Evolutionary conservation across 2,113 vertebrate species (phyloP).

Genomic region (Papio anubis): DNA sequence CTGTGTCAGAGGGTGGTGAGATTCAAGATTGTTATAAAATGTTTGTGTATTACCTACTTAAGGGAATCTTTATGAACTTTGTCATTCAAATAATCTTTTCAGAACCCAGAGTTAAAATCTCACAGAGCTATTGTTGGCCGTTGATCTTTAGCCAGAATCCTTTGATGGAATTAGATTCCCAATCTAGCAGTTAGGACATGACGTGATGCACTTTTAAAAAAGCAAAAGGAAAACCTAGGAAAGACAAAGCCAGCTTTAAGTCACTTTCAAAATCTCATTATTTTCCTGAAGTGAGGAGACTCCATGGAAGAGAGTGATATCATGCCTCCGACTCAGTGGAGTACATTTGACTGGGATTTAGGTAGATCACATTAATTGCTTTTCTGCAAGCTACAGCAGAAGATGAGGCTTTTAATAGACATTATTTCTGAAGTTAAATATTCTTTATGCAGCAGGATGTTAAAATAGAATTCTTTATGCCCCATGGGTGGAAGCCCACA

Average conservation of each 20-base stretch:
- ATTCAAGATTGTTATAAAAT: not conserved
- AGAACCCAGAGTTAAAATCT: not conserved
- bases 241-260: not conserved
- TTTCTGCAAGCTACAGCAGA: not conserved
- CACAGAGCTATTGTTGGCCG: not conserved
- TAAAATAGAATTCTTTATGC: not conserved
- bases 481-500: not conserved
- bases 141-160: not conserved
- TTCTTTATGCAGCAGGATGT: not conserved
- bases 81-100: not conserved
- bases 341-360: not conserved
- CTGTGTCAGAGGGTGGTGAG: not conserved
- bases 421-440: conserved; percentile 13
- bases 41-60: not conserved
- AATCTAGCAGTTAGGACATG: not conserved
- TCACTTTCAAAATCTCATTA: not conserved
- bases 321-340: not conserved
- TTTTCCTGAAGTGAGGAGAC: conserved; percentile 16
- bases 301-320: not conserved
- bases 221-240: not conserved
- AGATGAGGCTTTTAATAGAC: not conserved
- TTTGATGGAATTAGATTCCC: not conserved
- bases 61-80: not conserved
- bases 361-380: not conserved
- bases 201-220: not conserved